A percentile compares a stretch with the other conserved stretches of the same genome.
Conservation (phyloP, 2,888 invertebrate species). For the Aphidius colemani region DNA sequence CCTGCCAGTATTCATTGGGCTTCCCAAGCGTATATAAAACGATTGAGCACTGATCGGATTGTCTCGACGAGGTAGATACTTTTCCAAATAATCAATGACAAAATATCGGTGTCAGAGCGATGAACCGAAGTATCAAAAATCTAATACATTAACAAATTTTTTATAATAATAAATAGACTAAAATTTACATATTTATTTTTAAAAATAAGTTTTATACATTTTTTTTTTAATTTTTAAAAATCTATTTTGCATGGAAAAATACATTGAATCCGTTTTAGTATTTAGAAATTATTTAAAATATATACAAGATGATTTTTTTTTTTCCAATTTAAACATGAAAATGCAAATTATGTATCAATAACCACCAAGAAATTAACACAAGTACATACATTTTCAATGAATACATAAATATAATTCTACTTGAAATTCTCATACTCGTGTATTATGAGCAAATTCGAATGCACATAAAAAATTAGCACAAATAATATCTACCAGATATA, state of each 20-base stretch:
- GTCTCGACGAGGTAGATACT: conserved; percentile 15
- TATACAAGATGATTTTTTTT: not conserved
- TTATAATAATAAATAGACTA: conserved; percentile 50
- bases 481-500: too few relatives aligned
- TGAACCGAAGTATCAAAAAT: not conserved
- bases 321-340: conserved; percentile 4
- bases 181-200: conserved; percentile 41
- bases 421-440: conserved; percentile 36
- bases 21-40: conserved; percentile 4
- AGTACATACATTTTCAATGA: conserved; percentile 4
- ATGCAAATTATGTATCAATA: conserved; percentile 3
- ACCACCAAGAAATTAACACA: conserved; percentile 3
- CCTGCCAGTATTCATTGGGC: conserved; percentile 2
- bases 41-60: not conserved
- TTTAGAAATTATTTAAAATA: not conserved
- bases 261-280: not conserved
- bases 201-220: too few relatives aligned
- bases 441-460: conserved; percentile 46
- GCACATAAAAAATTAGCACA: conserved; percentile 4
- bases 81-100: conserved; percentile 29
- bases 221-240: too few relatives aligned
- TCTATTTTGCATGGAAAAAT: not conserved
- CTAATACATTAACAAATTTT: conserved; percentile 26
- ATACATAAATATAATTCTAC: conserved; percentile 18
- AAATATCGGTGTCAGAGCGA: conserved; percentile 31